These are phyloP conservation scores for Epinephelus moara DNA, from an alignment of 2,113 vertebrate species.

Conservation along the genomic window DNA sequence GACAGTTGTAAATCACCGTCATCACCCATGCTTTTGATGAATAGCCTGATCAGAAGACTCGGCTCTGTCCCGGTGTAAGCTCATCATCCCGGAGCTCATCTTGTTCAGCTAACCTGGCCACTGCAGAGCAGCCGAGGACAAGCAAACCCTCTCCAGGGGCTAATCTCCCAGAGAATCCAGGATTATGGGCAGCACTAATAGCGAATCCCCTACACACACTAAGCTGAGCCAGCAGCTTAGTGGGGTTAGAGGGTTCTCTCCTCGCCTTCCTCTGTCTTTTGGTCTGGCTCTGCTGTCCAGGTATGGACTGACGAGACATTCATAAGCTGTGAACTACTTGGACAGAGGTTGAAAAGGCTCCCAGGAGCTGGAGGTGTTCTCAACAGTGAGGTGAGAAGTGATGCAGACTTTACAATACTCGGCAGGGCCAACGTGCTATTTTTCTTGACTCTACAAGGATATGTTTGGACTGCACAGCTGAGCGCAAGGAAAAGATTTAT, in stretches of 20 bases:
- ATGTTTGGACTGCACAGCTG: constrained; percentile 49
- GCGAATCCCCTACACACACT: constrained; percentile 64
- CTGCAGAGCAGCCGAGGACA: constrained; percentile 39
- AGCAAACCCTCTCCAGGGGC: constrained; percentile 53
- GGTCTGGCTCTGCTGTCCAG: constrained; percentile 14
- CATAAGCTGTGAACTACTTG: constrained; percentile 2
- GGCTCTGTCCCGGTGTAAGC: constrained; percentile 43
- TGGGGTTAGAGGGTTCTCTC: constrained; percentile 40
- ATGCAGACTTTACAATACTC: not conserved
- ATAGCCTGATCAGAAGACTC: constrained; percentile 25
- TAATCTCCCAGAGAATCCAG: constrained; percentile 71
- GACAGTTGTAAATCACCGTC: constrained; percentile 10
- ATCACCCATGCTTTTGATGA: constrained; percentile 42
- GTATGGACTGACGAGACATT: constrained; percentile 10
- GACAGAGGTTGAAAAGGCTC: not conserved
- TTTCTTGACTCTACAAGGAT: constrained; percentile 51
- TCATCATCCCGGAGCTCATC: constrained; percentile 59
- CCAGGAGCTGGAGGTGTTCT: constrained; percentile 9
- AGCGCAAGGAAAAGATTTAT: constrained; percentile 44
- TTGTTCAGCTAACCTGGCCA: constrained; percentile 62
- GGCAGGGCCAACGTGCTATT: constrained; percentile 17
- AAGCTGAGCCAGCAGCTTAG: constrained; percentile 51
- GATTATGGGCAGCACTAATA: constrained; percentile 68
- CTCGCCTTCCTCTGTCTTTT: constrained; percentile 13
- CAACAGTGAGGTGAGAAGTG: constrained; percentile 21